A percentile compares a stretch with the other conserved stretches of the same genome.
phyloP scores from a whole-genome alignment of 1,140 invertebrate species.

The Macrobrachium rosenbergii region DNA sequence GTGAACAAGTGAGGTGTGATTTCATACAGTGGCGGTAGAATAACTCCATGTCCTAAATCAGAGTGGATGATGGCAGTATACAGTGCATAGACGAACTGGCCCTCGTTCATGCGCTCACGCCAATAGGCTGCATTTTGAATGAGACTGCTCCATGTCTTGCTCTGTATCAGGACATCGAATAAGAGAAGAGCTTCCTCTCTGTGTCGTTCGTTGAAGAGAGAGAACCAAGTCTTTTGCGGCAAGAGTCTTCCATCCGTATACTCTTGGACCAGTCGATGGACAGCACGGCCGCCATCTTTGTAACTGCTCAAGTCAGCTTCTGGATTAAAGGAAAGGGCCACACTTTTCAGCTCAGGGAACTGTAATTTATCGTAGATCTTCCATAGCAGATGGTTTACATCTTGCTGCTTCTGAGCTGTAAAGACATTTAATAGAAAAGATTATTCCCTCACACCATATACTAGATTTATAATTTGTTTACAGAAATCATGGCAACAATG shows the following conservation, averaged over 20 bases:
- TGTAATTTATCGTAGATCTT: slow-evolving; percentile 25
- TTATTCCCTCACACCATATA: background rate
- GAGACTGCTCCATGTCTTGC: slow-evolving; percentile 30
- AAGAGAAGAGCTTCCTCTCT: slow-evolving; percentile 58
- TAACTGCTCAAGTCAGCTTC: slow-evolving; percentile 35
- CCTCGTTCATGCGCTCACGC: slow-evolving; percentile 54
- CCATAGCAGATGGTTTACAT: slow-evolving; percentile 47
- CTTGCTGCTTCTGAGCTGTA: slow-evolving; percentile 47
- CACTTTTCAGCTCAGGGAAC: slow-evolving; percentile 27
- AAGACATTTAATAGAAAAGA: background rate
- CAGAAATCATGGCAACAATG: background rate
- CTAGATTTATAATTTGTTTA: background rate
- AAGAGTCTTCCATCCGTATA: slow-evolving; percentile 25
- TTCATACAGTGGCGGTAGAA: slow-evolving; percentile 78
- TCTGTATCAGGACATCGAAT: slow-evolving; percentile 56
- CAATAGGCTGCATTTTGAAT: slow-evolving; percentile 44
- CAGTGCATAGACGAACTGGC: slow-evolving; percentile 56
- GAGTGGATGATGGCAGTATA: slow-evolving; percentile 54
- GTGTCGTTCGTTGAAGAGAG: slow-evolving; percentile 54
- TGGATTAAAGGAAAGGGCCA: slow-evolving; percentile 24
- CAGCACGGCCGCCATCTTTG: slow-evolving; percentile 50
- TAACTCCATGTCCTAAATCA: slow-evolving; percentile 22
- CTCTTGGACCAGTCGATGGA: slow-evolving; percentile 32
- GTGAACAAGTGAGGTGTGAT: slow-evolving; percentile 74
- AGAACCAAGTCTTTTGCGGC: slow-evolving; percentile 47